Evolutionary conservation across 2,888 invertebrate genomes (phyloP).

Genomic region (Trisateles emortualis): DNA sequence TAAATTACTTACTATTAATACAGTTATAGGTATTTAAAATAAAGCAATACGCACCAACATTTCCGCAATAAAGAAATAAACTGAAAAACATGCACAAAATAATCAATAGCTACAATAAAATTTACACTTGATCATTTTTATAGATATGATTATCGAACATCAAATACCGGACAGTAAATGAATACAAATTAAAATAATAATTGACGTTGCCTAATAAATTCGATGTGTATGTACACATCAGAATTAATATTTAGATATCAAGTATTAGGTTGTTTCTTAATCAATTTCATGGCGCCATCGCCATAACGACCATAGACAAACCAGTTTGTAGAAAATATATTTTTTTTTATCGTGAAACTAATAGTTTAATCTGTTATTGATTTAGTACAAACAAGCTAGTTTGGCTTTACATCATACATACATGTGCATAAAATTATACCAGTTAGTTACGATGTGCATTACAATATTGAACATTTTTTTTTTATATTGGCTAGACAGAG

Average conservation of each 20-base stretch:
- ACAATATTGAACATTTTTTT: not conserved
- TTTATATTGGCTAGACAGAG: no score
- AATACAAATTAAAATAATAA: slow-evolving; percentile 44
- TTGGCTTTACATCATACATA: slow-evolving; percentile 43
- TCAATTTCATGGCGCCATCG: slow-evolving; percentile 47
- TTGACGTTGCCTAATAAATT: slow-evolving; percentile 28
- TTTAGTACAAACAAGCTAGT: slow-evolving; percentile 41
- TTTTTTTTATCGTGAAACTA: slow-evolving; percentile 26
- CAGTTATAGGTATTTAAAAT: no score
- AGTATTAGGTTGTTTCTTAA: slow-evolving; percentile 54
- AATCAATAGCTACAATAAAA: slow-evolving; percentile 33
- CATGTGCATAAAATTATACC: slow-evolving; percentile 10
- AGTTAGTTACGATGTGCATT: not conserved
- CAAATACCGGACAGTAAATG: slow-evolving; percentile 39
- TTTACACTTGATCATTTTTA: slow-evolving; percentile 27
- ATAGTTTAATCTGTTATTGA: slow-evolving; percentile 33
- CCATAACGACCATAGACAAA: slow-evolving; percentile 36
- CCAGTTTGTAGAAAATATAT: slow-evolving; percentile 27
- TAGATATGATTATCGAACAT: slow-evolving; percentile 44
- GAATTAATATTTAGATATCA: slow-evolving; percentile 32
- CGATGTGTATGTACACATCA: slow-evolving; percentile 25
- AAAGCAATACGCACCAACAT: no score
- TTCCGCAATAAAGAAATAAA: slow-evolving; percentile 11
- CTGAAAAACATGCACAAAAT: slow-evolving; percentile 1
- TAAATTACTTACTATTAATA: no score